Conservation (phyloP, 2,113 vertebrate species). For the Podiceps cristatus region DNA sequence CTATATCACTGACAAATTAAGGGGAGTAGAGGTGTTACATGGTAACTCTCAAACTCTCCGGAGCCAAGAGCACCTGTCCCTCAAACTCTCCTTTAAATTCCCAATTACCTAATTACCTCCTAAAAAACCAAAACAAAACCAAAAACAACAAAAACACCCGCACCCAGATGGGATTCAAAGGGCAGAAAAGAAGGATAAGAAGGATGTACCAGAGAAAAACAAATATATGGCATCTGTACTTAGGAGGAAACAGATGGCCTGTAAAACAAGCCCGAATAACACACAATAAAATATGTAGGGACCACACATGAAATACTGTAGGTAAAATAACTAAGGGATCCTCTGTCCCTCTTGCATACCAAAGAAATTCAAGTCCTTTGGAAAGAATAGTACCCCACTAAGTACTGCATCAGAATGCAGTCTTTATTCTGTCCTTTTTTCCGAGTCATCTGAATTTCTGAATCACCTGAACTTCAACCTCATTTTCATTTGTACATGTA, state of each 20-base stretch:
- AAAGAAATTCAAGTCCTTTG: not conserved
- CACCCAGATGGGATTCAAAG: slow-evolving; percentile 13
- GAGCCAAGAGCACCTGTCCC: not conserved
- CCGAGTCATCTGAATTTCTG: slow-evolving; percentile 51
- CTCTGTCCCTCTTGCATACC: not conserved
- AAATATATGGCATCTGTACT: not conserved
- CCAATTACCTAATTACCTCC: not conserved
- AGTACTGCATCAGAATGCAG: not conserved
- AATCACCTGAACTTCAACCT: slow-evolving; percentile 57
- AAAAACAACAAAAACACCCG: too few species aligned
- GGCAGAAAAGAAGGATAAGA: not conserved
- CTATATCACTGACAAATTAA: not conserved
- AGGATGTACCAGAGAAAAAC: not conserved
- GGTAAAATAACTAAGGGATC: not conserved
- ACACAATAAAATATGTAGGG: not conserved
- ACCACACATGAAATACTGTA: not conserved
- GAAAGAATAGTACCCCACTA: not conserved
- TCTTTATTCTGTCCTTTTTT: slow-evolving; percentile 21
- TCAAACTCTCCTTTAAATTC: not conserved
- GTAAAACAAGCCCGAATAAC: not conserved
- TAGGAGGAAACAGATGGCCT: slow-evolving; percentile 9
- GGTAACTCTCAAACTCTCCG: not conserved
- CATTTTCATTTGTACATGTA: not conserved
- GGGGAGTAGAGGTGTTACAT: not conserved
- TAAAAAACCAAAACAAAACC: not conserved